A percentile compares a stretch with the other conserved stretches of the same genome.
phyloP scores from a whole-genome alignment of 2,888 invertebrate genomes.

The Muscina levida region DNA sequence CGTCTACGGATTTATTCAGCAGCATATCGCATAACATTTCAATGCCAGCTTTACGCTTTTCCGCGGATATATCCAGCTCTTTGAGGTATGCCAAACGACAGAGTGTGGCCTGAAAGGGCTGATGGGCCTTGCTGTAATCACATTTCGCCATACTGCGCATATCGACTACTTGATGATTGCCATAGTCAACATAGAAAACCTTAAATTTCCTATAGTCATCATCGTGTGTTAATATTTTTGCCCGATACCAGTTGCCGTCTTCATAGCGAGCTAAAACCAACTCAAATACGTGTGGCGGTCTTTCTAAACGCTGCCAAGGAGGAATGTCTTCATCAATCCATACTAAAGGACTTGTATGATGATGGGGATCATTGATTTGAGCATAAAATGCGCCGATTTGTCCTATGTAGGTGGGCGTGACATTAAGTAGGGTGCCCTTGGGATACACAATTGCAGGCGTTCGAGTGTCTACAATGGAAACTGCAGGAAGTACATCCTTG shows the following conservation, averaged over 20 bases:
- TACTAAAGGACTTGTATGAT: conserved; percentile 69
- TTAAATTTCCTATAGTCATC: conserved; percentile 69
- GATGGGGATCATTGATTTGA: conserved; percentile 64
- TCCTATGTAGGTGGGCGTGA: conserved; percentile 73
- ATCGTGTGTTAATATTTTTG: conserved; percentile 73
- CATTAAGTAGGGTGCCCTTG: conserved; percentile 67
- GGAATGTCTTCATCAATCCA: conserved; percentile 73
- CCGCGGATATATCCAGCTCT: conserved; percentile 36
- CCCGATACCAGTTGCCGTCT: conserved; percentile 75
- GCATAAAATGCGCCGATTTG: conserved; percentile 72
- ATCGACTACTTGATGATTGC: conserved; percentile 73
- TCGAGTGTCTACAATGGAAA: conserved; percentile 69
- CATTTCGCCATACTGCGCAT: conserved; percentile 71
- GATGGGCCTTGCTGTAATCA: conserved; percentile 68
- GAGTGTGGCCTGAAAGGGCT: conserved; percentile 73
- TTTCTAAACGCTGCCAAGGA: conserved; percentile 64
- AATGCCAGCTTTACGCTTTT: conserved; percentile 64
- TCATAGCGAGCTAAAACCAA: conserved; percentile 75
- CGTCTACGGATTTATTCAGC: conserved; percentile 67
- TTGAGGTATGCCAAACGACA: conserved; percentile 71
- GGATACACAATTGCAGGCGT: conserved; percentile 59
- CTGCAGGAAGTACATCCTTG: conserved; percentile 72
- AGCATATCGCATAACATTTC: conserved; percentile 67
- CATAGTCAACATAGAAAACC: conserved; percentile 78
- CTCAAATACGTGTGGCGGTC: conserved; percentile 72